Conservation (phyloP, 2,797 vertebrate genomes). For the Champsocephalus esox region DNA sequence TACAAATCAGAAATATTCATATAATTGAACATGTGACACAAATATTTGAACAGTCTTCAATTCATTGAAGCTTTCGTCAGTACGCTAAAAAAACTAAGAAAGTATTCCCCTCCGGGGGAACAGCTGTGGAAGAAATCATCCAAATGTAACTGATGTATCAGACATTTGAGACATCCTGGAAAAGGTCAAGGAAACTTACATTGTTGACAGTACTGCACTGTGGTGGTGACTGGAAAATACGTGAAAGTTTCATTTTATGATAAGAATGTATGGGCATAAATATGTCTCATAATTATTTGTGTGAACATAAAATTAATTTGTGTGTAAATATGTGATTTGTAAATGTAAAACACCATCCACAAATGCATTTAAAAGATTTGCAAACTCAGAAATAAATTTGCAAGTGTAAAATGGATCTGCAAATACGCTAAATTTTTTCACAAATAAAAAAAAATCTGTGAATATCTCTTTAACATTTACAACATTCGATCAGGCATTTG, state of each 20-base stretch:
- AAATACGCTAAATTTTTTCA: no score
- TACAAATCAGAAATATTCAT: not conserved
- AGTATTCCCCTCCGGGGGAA: not conserved
- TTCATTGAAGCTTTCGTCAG: not conserved
- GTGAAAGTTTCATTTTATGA: not conserved
- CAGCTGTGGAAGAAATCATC: slow-evolving; percentile 6
- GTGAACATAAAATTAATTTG: no score
- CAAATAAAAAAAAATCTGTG: no score
- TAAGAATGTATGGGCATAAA: not conserved
- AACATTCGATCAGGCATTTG: no score
- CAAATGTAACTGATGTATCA: not conserved
- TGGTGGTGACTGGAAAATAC: no score
- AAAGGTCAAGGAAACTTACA: not conserved
- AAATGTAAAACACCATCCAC: no score
- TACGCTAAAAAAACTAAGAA: not conserved
- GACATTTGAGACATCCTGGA: not conserved
- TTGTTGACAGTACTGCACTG: not conserved
- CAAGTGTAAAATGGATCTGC: no score
- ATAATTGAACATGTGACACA: not conserved
- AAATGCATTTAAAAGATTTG: no score
- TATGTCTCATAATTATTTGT: no score
- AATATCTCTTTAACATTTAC: no score
- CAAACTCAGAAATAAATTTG: no score
- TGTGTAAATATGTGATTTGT: no score
- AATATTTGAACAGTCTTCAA: not conserved